These are phyloP conservation scores for Esox masquinongy DNA, from an alignment of 2,797 vertebrate genomes.

Conservation along the genomic window DNA sequence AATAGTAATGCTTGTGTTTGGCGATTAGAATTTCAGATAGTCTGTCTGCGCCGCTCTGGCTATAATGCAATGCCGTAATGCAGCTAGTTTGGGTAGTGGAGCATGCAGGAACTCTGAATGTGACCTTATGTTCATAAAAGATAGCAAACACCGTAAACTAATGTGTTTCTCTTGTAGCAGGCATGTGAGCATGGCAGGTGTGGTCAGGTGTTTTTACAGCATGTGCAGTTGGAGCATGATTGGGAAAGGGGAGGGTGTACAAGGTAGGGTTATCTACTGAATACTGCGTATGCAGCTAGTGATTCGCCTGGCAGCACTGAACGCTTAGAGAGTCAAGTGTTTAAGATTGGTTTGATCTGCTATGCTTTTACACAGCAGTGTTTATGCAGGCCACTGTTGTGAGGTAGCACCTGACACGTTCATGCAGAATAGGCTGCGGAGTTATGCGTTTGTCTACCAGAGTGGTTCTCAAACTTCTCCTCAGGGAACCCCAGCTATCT, in stretches of 20 bases:
- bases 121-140: constrained; percentile 59
- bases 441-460: too few relatives aligned
- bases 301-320: background rate
- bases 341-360: background rate
- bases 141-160: constrained; percentile 42
- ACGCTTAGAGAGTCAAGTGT: background rate
- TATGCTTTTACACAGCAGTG: background rate
- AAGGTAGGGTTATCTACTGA: background rate
- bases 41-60: constrained; percentile 29
- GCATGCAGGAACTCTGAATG: constrained; percentile 57
- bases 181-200: constrained; percentile 21
- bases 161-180: constrained; percentile 30
- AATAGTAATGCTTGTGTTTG: constrained; percentile 62
- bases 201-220: constrained; percentile 18
- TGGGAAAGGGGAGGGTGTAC: too few relatives aligned
- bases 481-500: too few relatives aligned
- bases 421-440: constrained; percentile 10
- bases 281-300: background rate
- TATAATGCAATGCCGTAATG: constrained; percentile 49
- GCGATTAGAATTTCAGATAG: constrained; percentile 73
- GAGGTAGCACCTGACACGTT: background rate
- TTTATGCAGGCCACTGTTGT: background rate
- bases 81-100: constrained; percentile 48
- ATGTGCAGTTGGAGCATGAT: constrained; percentile 31
- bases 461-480: too few relatives aligned